Percentiles rank a stretch among this genome's conserved stretches.
phyloP scores from a whole-genome alignment of 2,888 invertebrate genomes.

The Ophraella communa region DNA sequence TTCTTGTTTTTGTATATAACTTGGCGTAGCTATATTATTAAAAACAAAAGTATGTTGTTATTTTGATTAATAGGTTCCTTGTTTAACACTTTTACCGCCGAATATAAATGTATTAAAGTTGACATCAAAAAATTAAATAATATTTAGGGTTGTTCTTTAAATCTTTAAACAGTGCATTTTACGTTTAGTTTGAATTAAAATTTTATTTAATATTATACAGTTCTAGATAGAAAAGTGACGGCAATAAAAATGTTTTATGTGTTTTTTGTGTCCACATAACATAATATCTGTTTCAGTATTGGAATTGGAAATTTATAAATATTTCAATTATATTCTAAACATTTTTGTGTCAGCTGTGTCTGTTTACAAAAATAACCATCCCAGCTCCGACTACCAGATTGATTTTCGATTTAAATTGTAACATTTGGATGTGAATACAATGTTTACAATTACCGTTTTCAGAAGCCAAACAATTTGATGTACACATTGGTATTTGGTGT shows the following conservation, averaged over 20 bases:
- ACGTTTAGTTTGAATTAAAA: neutral
- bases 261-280: neutral
- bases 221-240: neutral
- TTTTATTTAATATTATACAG: neutral
- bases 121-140: too few relatives aligned
- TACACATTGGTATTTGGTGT: neutral
- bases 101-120: too few relatives aligned
- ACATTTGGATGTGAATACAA: constrained; percentile 11
- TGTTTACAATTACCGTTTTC: constrained; percentile 13
- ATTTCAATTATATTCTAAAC: neutral
- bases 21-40: too few relatives aligned
- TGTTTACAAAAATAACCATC: neutral
- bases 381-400: neutral
- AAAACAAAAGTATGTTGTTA: too few relatives aligned
- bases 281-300: neutral
- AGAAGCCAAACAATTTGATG: constrained; percentile 15
- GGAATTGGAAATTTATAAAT: neutral
- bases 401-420: constrained; percentile 20
- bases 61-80: too few relatives aligned
- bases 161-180: too few relatives aligned
- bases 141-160: too few relatives aligned
- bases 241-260: neutral
- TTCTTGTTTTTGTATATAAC: too few relatives aligned
- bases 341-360: neutral
- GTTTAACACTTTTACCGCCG: too few relatives aligned